Evolutionary conservation across 2,888 invertebrate species (phyloP), one percentile per base, ranked within the genome.

Genomic region (Hecatera dysodea): DNA sequence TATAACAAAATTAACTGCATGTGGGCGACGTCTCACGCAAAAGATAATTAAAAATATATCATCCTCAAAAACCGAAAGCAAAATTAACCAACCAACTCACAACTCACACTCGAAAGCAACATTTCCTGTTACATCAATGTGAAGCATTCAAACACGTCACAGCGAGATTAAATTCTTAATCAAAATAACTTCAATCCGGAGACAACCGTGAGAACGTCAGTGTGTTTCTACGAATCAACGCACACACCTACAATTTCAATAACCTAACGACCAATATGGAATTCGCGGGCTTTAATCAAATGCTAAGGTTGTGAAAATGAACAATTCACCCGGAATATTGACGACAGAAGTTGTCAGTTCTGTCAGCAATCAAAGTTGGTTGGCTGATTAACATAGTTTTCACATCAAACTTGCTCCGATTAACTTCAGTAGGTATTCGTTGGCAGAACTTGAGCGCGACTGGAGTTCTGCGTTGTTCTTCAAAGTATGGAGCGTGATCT

Each of bases 301-400:
- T 53, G 80, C 69, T 82, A 80, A 85, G 84, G 67, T 85, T 78
- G 80, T 83, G 84, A 82, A 83, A 83, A 83, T 84, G 85, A 82
- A 85, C 82, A 82, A 78, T 84, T 80, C 80, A 67, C 50, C 73
- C 78, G 62, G 73, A 80, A 83, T 83, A 85, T 86, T 67, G 80
- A 78, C 80, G 84, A 81, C 75, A 78, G 72, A 83, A 86, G 72
- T 84, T 83, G 83, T 85, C 82, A 78, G 84, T 84, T 75, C 79
- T 83, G 79, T 84, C 86, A 78, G 86, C 82, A 88, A 87, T 88
- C 88, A 88, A 86, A 86, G 85, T 82, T 79, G 75, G 80, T 63
- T 73, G 82, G 71, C 79, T 88, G 87, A 88, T 88, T 88, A 88
- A 85, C 88, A 88, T 88, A 88, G 88, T 88, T 88, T 87, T 82